phyloP scores from a whole-genome alignment of 37 sponge, comb jelly and placozoan genomes.

The Halichondria panicea region DNA sequence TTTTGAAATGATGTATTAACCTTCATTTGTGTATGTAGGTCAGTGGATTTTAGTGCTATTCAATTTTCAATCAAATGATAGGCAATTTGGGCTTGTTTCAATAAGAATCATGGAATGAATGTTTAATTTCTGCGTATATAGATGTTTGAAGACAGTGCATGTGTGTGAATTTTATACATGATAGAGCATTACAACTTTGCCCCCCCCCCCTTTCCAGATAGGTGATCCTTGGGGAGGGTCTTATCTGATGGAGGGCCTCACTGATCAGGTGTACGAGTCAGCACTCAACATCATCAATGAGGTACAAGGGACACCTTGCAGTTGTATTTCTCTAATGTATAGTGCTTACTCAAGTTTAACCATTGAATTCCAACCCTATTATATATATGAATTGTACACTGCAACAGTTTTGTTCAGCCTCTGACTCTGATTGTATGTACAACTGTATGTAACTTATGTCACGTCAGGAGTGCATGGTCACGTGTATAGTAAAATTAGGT shows the following conservation, averaged over 20 bases:
- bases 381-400: too few species aligned
- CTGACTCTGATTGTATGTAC: too few species aligned
- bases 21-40: slow-evolving; percentile 45
- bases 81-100: too few species aligned
- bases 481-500: too few species aligned
- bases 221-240: slow-evolving; percentile 99
- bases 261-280: slow-evolving; percentile 80
- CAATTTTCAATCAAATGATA: too few species aligned
- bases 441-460: too few species aligned
- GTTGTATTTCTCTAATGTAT: neutral
- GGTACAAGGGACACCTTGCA: neutral
- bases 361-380: neutral
- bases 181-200: neutral
- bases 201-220: slow-evolving; percentile 27
- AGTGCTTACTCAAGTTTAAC: neutral
- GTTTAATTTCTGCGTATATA: neutral
- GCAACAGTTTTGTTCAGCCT: too few species aligned
- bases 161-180: too few species aligned
- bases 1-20: slow-evolving; percentile 93
- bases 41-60: too few species aligned
- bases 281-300: slow-evolving; percentile 84
- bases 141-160: too few species aligned
- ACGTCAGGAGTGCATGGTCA: too few species aligned
- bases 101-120: neutral
- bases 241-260: slow-evolving; percentile 97